Evolutionary conservation across 2,113 vertebrate species (phyloP), one percentile per base, ranked within the genome.

Genomic region (Myrmophylax atrothorax): DNA sequence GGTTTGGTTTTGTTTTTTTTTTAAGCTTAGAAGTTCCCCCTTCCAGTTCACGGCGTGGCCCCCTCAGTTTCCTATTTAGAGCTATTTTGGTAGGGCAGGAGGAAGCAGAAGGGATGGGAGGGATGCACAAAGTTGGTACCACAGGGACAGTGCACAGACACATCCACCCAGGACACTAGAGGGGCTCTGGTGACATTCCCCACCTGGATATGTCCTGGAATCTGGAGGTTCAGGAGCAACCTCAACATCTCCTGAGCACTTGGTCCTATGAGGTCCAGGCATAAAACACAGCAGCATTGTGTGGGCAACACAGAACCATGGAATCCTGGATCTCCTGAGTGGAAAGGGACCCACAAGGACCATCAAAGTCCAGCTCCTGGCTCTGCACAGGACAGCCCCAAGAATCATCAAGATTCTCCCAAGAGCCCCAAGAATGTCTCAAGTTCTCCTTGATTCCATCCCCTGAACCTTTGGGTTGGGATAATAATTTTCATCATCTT

Each of bases 71-170:
- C 92, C 92, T 53, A 90, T 75, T 92, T 90, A 0, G 4, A 52
- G 86, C 70, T 88, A 55, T 92, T 96, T 85, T 2, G 9, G 89
- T 14, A 10, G 35, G 40, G 66, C 75, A 75, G 83, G 78, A 92
- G 74, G 91, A 90, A 96, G 83, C 60, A 90, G 70, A 70, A 89
- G 66, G 70, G 66, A 13, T 60, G 69, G 26, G n/a, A 58, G 35
- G 37, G 25, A 52, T 62, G 23, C 10, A 5, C 60, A 37, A 12
- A 50, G 60, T 24, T 28, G 69, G 22, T 35, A 38, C 66, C 13
- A 8, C 0, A 0, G 15, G 49, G 38, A 7, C 38, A 33, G 35
- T 1, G 0, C 12, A 58, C 68, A 56, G 68, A 33, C 33, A 23
- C 1, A 2, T 74, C 67, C 62, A 28, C 35, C 44, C 74, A 38